These are phyloP conservation scores for Triops longicaudatus DNA, from an alignment of 1,140 invertebrate species.

Conservation along the genomic window DNA sequence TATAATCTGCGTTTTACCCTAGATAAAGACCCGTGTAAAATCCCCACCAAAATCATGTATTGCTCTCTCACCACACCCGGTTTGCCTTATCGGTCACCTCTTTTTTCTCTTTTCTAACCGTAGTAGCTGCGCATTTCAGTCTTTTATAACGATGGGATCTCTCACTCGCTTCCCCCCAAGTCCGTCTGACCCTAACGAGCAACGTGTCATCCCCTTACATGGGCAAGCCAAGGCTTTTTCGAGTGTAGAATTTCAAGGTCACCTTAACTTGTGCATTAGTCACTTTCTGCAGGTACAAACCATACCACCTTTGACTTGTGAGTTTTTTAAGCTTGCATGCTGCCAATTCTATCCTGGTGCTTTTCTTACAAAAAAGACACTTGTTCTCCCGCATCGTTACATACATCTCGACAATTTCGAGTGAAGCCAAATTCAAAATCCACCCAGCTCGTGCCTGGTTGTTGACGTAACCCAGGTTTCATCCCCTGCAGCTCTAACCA, in stretches of 20 bases:
- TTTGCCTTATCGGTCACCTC: neutral
- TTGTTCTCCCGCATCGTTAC: too few relatives aligned
- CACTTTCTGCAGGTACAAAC: neutral
- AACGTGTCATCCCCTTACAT: neutral
- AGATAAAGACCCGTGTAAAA: neutral
- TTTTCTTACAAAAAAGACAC: too few relatives aligned
- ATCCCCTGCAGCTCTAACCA: too few relatives aligned
- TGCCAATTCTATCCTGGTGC: too few relatives aligned
- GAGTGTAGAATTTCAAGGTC: neutral
- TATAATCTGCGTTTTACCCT: too few relatives aligned
- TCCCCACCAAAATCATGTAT: slow-evolving; percentile 17
- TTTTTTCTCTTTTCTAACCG: neutral
- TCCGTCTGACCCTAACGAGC: neutral
- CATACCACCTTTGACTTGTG: neutral
- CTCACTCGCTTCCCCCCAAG: neutral
- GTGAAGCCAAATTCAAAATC: too few relatives aligned
- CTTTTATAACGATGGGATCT: neutral
- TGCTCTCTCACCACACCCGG: slow-evolving; percentile 7
- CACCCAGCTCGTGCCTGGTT: too few relatives aligned
- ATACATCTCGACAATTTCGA: too few relatives aligned
- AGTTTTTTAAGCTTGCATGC: too few relatives aligned
- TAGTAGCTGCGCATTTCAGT: neutral
- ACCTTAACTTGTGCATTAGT: neutral
- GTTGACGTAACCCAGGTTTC: too few relatives aligned
- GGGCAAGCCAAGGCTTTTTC: neutral